These are phyloP conservation scores for Drosophila prolongata DNA, from an alignment of 2,888 invertebrate genomes.

Conservation along the genomic window DNA sequence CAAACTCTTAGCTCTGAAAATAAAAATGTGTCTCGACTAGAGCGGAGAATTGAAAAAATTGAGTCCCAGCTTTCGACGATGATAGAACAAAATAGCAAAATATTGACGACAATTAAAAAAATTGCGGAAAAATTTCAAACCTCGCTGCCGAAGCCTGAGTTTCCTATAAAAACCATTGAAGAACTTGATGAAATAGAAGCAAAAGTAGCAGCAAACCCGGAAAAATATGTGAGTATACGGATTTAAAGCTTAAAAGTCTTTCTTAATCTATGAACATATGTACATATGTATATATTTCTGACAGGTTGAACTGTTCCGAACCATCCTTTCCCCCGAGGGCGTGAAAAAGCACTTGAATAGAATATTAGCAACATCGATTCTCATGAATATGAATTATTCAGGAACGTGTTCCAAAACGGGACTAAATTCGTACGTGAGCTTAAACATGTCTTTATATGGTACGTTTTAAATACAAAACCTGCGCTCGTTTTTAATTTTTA, in stretches of 20 bases:
- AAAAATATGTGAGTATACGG: conserved; percentile 1
- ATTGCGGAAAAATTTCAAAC: not conserved
- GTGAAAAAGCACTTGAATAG: conserved; percentile 1
- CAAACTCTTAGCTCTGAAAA: conserved; percentile 1
- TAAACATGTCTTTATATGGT: conserved; percentile 7
- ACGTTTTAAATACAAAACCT: not conserved
- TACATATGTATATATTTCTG: no score
- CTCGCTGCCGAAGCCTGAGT: conserved; percentile 3
- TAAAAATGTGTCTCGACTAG: not conserved
- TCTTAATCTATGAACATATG: not conserved
- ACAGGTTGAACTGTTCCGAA: conserved; percentile 6
- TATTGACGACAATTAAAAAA: not conserved
- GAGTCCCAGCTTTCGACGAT: not conserved
- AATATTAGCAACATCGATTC: not conserved
- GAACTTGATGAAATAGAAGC: conserved; percentile 6
- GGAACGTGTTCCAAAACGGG: conserved; percentile 1
- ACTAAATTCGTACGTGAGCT: not conserved
- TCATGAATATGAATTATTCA: conserved; percentile 9
- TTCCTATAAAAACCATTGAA: not conserved
- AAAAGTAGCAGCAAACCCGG: not conserved
- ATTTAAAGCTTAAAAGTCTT: not conserved
- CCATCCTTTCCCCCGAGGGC: conserved; percentile 1
- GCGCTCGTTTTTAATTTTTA: not conserved
- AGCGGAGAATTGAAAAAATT: conserved; percentile 2
- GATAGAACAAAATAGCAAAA: not conserved